These are phyloP conservation scores for Salmo trutta DNA, from an alignment of 2,797 vertebrate species.

Conservation along the genomic window DNA sequence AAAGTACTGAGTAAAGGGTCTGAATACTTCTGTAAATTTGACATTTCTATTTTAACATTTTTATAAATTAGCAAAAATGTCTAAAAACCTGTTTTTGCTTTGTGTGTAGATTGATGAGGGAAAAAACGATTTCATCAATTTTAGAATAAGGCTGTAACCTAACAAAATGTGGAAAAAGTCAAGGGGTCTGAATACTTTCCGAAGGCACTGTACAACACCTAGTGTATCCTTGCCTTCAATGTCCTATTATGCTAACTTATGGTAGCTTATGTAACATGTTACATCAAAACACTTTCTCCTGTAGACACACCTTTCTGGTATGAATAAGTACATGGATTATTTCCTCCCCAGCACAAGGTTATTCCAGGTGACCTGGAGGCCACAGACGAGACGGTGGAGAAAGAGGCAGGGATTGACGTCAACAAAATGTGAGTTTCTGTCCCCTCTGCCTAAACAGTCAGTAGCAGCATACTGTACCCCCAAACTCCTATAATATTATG, in stretches of 20 bases:
- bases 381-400: neutral
- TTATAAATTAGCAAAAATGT: too few relatives aligned
- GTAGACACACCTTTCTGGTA: neutral
- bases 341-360: neutral
- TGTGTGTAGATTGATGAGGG: too few relatives aligned
- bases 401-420: neutral
- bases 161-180: too few relatives aligned
- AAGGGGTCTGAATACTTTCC: too few relatives aligned
- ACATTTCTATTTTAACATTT: too few relatives aligned
- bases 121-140: too few relatives aligned
- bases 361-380: neutral
- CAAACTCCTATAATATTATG: neutral
- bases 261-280: neutral
- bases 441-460: neutral
- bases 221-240: too few relatives aligned
- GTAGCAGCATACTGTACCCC: neutral
- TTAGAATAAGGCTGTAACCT: too few relatives aligned
- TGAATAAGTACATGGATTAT: neutral
- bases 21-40: too few relatives aligned
- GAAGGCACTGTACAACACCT: too few relatives aligned
- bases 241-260: neutral
- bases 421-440: neutral
- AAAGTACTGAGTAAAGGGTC: too few relatives aligned
- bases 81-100: too few relatives aligned
- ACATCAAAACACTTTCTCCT: neutral